Evolutionary conservation across 2,113 vertebrate genomes (phyloP), one percentile per base, ranked within the genome.

Genomic region (Mola mola): DNA sequence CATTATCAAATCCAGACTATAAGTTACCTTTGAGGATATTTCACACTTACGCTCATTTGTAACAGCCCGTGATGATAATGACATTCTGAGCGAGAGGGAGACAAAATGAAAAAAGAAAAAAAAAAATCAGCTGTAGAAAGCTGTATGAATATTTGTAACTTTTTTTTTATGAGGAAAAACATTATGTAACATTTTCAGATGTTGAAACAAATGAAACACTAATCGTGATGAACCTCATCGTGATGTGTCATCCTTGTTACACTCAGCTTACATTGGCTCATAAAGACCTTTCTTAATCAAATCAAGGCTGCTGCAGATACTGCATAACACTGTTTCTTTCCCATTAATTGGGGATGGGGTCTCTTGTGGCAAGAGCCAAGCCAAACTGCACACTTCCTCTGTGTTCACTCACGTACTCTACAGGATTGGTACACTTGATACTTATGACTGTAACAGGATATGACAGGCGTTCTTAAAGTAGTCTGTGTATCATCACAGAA

Each of bases 381-480:
- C 9, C 59, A 25, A 61, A 28, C 21, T 38, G 24, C 8, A 16
- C 6, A 78, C 67, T 66, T 75, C 55, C 56, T 64, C 1, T 63
- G n/a, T 15, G 36, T 60, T 24, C 28, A 26, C 36, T 22, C 22
- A 55, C 64, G 79, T 79, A 69, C 52, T 86, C 43, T 37, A 73
- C 77, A 60, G 41, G 41, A 67, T 86, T 84, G 42, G 69, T 46
- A 68, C 62, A 85, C 60, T 37, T 49, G 15, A 6, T 12, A 15
- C 25, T 13, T 25, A 41, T 56, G 40, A 59, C 4, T 36, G 22
- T 59, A 72, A 81, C 74, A 87, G 84, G 86, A 84, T 67, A 29
- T 78, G 79, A 80, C 60, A 68, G 37, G 37, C 8, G 16, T n/a
- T n/a, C n/a, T n/a, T n/a, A n/a, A n/a, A n/a, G n/a, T n/a, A n/a